Evolutionary conservation across 2,113 vertebrate genomes (phyloP).

Genomic region (Salminus brasiliensis): DNA sequence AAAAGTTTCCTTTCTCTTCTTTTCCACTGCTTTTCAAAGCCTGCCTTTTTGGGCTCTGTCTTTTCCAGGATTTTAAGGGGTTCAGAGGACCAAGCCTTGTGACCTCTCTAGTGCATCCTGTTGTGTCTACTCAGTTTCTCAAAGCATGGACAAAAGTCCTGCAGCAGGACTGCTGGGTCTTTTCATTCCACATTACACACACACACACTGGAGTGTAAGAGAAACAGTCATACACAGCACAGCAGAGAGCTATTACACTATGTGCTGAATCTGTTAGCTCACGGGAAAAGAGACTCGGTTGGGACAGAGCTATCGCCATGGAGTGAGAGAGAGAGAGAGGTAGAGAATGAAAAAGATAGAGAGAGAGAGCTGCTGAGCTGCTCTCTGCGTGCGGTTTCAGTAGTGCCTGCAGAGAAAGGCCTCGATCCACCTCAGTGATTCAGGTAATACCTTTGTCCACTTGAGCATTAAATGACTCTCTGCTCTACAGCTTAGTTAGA

Average conservation of each 20-base stretch:
- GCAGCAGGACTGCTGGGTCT: constrained; percentile 32
- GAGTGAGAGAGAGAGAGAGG: constrained; percentile 3
- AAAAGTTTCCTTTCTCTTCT: constrained; percentile 28
- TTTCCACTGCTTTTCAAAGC: not conserved
- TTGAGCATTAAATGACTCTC: constrained; percentile 84
- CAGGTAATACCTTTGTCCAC: constrained; percentile 86
- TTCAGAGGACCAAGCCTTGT: not conserved
- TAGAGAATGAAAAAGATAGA: constrained; percentile 35
- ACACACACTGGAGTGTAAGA: constrained; percentile 34
- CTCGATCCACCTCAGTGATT: constrained; percentile 80
- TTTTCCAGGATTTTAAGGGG: not conserved
- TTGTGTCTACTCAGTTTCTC: constrained; percentile 51
- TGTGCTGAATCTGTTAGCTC: constrained; percentile 54
- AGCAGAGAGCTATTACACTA: constrained; percentile 51
- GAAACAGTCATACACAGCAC: constrained; percentile 47
- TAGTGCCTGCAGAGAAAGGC: constrained; percentile 76
- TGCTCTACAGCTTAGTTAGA: constrained; percentile 84
- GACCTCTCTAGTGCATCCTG: constrained; percentile 36
- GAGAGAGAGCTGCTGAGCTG: constrained; percentile 74
- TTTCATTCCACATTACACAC: constrained; percentile 23
- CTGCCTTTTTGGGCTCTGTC: not conserved
- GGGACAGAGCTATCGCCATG: constrained; percentile 22
- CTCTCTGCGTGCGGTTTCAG: constrained; percentile 74
- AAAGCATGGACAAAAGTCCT: constrained; percentile 53
- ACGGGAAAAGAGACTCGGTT: constrained; percentile 50